Conservation (phyloP, 2,888 invertebrate species). For the Ligdia adustata region DNA sequence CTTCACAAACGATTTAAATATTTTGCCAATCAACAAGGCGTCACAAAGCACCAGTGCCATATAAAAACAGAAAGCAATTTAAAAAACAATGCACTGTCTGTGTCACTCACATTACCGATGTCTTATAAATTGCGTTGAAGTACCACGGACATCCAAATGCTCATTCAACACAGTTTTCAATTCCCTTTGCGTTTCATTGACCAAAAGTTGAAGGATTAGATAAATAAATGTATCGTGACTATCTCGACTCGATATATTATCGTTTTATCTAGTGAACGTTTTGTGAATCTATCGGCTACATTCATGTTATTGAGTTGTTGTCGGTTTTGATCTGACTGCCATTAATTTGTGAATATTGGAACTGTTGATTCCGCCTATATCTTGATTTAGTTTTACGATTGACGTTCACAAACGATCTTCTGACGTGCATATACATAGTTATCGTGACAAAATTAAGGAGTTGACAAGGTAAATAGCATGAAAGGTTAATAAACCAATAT, state of each 20-base stretch:
- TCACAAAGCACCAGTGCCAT: not conserved
- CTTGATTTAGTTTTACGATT: too few species aligned
- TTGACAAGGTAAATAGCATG: slow-evolving; percentile 18
- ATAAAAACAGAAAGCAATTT: slow-evolving; percentile 15
- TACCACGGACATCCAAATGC: too few species aligned
- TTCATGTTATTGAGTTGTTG: too few species aligned
- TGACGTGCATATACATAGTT: not conserved
- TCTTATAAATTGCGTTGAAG: not conserved
- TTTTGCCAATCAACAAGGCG: not conserved
- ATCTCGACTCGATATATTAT: slow-evolving; percentile 40
- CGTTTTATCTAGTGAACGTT: slow-evolving; percentile 35
- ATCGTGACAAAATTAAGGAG: slow-evolving; percentile 10
- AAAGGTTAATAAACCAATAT: slow-evolving; percentile 8
- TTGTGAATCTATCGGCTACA: not conserved
- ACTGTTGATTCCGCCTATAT: too few species aligned
- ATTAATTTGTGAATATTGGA: not conserved
- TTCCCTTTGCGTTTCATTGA: too few species aligned
- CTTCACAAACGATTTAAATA: too few species aligned
- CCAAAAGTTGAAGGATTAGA: too few species aligned
- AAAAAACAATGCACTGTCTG: slow-evolving; percentile 12
- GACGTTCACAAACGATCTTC: too few species aligned
- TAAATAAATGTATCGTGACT: slow-evolving; percentile 6
- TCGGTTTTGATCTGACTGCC: not conserved
- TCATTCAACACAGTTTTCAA: too few species aligned
- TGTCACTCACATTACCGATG: not conserved